Base-by-base conservation (phyloP, 1,140 invertebrate genomes). In the Zaprionus kolodkinae region DNA sequence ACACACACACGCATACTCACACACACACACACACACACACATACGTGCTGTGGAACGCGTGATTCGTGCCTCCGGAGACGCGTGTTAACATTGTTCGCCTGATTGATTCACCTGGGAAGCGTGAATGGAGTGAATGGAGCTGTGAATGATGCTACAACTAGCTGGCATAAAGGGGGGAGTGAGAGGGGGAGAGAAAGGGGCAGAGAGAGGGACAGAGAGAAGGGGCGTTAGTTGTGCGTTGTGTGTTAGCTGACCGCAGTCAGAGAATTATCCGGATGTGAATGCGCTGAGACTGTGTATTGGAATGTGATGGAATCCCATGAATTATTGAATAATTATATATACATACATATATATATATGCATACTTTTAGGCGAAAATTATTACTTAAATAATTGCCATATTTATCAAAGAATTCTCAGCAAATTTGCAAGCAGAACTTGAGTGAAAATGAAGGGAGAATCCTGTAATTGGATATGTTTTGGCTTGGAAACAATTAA, bases 31-130 rank as follows among this genome's bases (percentile, higher is more conserved):
- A 17, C 7, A 9, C 3, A 45, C 7, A 15, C 15, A 43, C 21
- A 21, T 50, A 33, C 21, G 48, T 25, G 68, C 17, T 71, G 68
- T 43, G 33, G 15, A n/a, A 27, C 55, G 52, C 61, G 69, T 56
- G 69, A 65, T 72, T 72, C 61, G 21, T 72, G 61, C 54, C 69
- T 64, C 40, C 36, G 61, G 52, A 72, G 69, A 57, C 54, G 69
- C 67, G 67, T 70, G 67, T 70, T 70, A 70, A 43, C 48, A 59
- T 62, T 45, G 52, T 17, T 17, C 35, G 69, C 52, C 69, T 50
- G 69, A 72, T 72, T 72, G 61, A 72, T 57, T 64, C 54, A 64
- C 61, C 38, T 57, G 61, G 38, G 52, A 50, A 64, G 13, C 36
- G 25, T 36, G 50, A 30, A 50, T 50, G 45, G 3, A 25, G 38